These are phyloP conservation scores for Crossocerus cetratus DNA, from an alignment of 2,888 invertebrate genomes.

Conservation along the genomic window DNA sequence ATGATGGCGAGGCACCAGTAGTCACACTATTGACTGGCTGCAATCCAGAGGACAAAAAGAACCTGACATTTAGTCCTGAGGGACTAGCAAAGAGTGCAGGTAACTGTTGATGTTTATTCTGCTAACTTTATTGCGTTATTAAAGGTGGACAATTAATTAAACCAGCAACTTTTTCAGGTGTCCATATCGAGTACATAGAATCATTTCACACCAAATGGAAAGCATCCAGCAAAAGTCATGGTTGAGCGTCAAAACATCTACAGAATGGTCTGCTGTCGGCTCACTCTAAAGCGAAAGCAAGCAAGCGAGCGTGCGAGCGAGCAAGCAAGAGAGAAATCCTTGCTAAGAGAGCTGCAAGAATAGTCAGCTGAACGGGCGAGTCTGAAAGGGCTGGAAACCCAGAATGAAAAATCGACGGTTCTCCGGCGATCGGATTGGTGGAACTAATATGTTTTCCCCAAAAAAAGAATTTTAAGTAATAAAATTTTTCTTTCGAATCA, in stretches of 20 bases:
- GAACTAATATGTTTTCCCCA: slow-evolving; percentile 42
- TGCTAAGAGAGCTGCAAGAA: slow-evolving; percentile 37
- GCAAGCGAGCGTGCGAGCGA: not conserved
- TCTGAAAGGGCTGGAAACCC: slow-evolving; percentile 69
- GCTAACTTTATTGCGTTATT: slow-evolving; percentile 24
- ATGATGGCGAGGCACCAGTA: slow-evolving; percentile 79
- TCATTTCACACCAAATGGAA: slow-evolving; percentile 93
- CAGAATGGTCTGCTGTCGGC: slow-evolving; percentile 52
- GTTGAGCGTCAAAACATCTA: slow-evolving; percentile 77
- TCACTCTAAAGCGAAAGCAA: slow-evolving; percentile 38
- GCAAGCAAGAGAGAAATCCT: slow-evolving; percentile 23
- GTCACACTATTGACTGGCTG: slow-evolving; percentile 88
- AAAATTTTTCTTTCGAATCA: slow-evolving; percentile 54
- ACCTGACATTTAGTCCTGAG: slow-evolving; percentile 83
- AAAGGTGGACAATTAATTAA: not conserved
- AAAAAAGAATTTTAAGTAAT: slow-evolving; percentile 46
- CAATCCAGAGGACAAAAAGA: slow-evolving; percentile 79
- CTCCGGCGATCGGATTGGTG: slow-evolving; percentile 42
- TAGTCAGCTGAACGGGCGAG: slow-evolving; percentile 42
- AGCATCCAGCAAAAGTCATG: slow-evolving; percentile 83
- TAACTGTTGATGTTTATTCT: slow-evolving; percentile 39
- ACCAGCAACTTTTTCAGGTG: slow-evolving; percentile 78
- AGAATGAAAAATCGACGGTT: slow-evolving; percentile 49
- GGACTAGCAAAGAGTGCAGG: slow-evolving; percentile 87
- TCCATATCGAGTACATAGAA: slow-evolving; percentile 88